Conservation (phyloP, 2,888 invertebrate genomes). For the Hirtodrosophila alboralis region DNA sequence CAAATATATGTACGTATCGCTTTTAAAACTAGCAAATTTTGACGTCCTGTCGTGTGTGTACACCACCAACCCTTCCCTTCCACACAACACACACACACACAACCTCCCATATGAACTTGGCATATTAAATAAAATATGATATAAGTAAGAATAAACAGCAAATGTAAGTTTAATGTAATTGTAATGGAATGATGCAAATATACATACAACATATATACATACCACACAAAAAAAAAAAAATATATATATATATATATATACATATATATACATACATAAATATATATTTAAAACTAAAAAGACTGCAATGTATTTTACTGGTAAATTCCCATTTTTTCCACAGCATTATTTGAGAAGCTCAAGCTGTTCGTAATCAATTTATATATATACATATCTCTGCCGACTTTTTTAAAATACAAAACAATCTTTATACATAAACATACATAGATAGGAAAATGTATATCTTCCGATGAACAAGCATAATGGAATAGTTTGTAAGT, state of each 20-base stretch:
- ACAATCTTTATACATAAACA: too few species aligned
- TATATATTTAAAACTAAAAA: conserved; percentile 46
- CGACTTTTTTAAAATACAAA: too few species aligned
- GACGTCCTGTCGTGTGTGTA: conserved; percentile 26
- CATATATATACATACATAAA: conserved; percentile 30
- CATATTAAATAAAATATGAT: conserved; percentile 71
- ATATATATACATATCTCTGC: too few species aligned
- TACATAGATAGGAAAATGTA: too few species aligned
- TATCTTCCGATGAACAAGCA: too few species aligned
- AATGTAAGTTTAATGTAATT: conserved; percentile 45
- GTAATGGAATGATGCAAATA: conserved; percentile 62
- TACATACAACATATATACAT: conserved; percentile 38
- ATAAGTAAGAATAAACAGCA: conserved; percentile 54
- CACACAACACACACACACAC: conserved; percentile 19
- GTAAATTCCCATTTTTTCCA: too few species aligned
- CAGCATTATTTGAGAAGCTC: too few species aligned
- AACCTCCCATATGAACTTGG: conserved; percentile 53
- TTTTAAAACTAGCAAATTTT: conserved; percentile 49
- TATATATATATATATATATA: conserved; percentile 25
- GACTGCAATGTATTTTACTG: conserved; percentile 4
- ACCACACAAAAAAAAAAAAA: conserved; percentile 15
- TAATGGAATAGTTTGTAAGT: too few species aligned
- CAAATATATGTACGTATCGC: conserved; percentile 26
- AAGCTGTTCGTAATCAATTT: too few species aligned
- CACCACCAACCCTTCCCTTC: conserved; percentile 12